phyloP scores from a whole-genome alignment of 2,888 invertebrate genomes.

The Andrena dorsata region DNA sequence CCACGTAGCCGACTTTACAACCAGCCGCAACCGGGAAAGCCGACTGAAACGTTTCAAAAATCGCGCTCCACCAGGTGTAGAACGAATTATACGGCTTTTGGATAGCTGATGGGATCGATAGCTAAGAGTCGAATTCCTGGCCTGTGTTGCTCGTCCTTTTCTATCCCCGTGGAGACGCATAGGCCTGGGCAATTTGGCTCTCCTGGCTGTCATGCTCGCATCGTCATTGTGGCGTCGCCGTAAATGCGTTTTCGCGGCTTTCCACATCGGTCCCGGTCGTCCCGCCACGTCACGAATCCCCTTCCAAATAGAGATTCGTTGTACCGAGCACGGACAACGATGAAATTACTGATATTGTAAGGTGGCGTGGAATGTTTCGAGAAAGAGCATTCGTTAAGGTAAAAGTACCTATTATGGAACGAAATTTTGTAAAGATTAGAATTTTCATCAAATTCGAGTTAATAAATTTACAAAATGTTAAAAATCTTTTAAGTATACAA shows the following conservation, averaged over 20 bases:
- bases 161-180: constrained; percentile 31
- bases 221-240: constrained; percentile 53
- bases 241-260: constrained; percentile 55
- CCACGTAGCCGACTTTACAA: constrained; percentile 36
- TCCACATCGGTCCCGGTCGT: not conserved
- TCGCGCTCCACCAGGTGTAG: not conserved
- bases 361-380: not conserved
- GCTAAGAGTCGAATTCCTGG: not conserved
- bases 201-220: constrained; percentile 67
- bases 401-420: no score
- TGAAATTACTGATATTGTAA: no score
- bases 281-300: not conserved
- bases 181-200: constrained; percentile 57
- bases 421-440: no score
- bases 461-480: no score
- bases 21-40: constrained; percentile 7
- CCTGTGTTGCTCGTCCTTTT: constrained; percentile 11
- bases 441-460: no score
- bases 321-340: no score
- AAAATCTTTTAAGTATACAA: no score
- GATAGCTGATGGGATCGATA: not conserved
- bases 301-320: not conserved
- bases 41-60: not conserved
- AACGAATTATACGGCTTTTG: not conserved
- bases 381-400: not conserved